A percentile compares a stretch with the other conserved stretches of the same genome.
These are phyloP conservation scores for Etheostoma nigrum DNA, from an alignment of 2,797 vertebrate genomes.

Conservation along the genomic window DNA sequence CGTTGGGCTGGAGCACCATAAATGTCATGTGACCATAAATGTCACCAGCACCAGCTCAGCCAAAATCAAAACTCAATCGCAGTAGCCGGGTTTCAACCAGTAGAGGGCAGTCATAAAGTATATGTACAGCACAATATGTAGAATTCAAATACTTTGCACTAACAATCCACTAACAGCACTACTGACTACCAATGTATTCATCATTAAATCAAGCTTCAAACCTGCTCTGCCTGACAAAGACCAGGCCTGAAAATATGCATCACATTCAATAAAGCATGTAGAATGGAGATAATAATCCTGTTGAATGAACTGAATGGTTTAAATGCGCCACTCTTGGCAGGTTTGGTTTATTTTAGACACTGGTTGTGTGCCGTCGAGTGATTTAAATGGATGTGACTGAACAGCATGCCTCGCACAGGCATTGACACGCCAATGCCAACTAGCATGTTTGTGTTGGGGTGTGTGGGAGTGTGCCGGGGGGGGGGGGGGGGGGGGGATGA, in stretches of 20 bases:
- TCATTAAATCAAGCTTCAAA: background rate
- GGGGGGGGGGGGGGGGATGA: too few relatives aligned
- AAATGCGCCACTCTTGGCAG: constrained; percentile 30
- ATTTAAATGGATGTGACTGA: constrained; percentile 15
- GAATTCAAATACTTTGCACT: too few relatives aligned
- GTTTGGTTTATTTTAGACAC: constrained; percentile 7
- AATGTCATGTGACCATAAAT: too few relatives aligned
- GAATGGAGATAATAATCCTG: constrained; percentile 7
- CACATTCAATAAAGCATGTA: constrained; percentile 13
- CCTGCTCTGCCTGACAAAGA: background rate
- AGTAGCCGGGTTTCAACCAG: too few relatives aligned
- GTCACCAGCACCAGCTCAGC: too few relatives aligned
- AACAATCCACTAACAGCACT: too few relatives aligned
- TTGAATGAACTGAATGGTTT: background rate
- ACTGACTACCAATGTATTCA: too few relatives aligned
- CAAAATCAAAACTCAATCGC: too few relatives aligned
- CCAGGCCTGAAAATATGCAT: background rate
- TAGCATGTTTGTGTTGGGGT: constrained; percentile 36
- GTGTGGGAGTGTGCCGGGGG: background rate
- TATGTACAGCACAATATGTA: too few relatives aligned
- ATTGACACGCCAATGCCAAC: background rate
- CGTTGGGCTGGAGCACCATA: too few relatives aligned
- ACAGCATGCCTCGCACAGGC: constrained; percentile 50
- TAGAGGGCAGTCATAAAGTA: too few relatives aligned
- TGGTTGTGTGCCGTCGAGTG: constrained; percentile 10